Conservation (phyloP, 23 tunicate genomes). For the Trididemnum nubilum region DNA sequence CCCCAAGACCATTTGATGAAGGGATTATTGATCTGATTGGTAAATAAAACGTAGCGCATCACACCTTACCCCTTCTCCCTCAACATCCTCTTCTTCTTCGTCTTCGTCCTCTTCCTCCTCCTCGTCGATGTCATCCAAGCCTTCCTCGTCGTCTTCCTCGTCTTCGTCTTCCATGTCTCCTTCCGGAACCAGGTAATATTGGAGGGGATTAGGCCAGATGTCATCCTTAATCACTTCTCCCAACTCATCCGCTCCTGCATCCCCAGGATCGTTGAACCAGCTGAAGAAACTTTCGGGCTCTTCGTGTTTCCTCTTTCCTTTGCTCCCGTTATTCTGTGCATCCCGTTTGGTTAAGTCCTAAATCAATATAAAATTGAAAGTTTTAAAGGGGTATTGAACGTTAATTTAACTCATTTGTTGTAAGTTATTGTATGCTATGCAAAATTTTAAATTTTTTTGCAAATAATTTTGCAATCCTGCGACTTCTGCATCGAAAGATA, state of each 20-base stretch:
- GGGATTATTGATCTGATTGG: too few species aligned
- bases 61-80: constrained; percentile 2
- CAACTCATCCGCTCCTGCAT: constrained; percentile 90
- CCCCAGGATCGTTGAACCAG: constrained; percentile 89
- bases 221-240: constrained; percentile 97
- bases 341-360: constrained; percentile 55
- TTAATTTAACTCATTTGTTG: too few species aligned
- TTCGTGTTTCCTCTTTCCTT: constrained; percentile 75
- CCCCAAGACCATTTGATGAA: too few species aligned
- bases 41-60: too few species aligned
- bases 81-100: constrained; percentile 33
- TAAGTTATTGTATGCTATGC: too few species aligned
- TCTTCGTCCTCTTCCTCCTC: constrained; percentile 34
- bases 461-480: too few species aligned
- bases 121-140: not conserved
- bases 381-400: too few species aligned
- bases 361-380: not conserved
- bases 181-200: constrained; percentile 79
- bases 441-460: too few species aligned
- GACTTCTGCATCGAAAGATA: too few species aligned
- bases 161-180: constrained; percentile 37
- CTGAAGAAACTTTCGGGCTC: constrained; percentile 91
- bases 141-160: constrained; percentile 24
- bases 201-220: constrained; percentile 98
- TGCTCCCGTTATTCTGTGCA: constrained; percentile 29